A percentile compares a stretch with the other conserved stretches of the same genome.
Evolutionary conservation across 2,888 invertebrate genomes (phyloP).

Genomic region (Lepidocyrtinus sp.): DNA sequence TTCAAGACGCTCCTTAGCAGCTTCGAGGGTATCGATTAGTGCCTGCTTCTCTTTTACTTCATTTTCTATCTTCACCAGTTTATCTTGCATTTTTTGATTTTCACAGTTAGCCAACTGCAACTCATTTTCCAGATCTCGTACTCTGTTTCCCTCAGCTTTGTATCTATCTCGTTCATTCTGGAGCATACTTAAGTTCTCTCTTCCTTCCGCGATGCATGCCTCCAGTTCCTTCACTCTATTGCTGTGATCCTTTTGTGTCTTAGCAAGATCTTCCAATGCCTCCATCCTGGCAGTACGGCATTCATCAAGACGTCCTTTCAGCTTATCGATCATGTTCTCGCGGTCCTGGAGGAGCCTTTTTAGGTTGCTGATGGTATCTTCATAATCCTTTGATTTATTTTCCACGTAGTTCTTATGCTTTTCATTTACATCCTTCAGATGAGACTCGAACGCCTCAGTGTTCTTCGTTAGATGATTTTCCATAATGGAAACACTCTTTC

Average conservation of each 20-base stretch:
- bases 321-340: conserved; percentile 20
- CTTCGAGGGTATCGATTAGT: conserved; percentile 32
- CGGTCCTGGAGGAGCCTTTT: not conserved
- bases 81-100: conserved; percentile 23
- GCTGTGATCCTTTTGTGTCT: conserved; percentile 14
- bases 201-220: conserved; percentile 26
- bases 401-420: conserved; percentile 23
- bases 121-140: conserved; percentile 7
- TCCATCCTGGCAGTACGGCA: conserved; percentile 34
- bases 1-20: conserved; percentile 42
- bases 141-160: conserved; percentile 22
- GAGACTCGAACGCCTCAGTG: conserved; percentile 12
- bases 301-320: conserved; percentile 44
- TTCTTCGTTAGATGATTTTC: conserved; percentile 11
- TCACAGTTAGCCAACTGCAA: conserved; percentile 21
- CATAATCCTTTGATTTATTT: not conserved
- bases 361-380: not conserved
- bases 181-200: conserved; percentile 16
- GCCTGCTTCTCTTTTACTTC: conserved; percentile 25
- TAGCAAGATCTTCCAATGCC: conserved; percentile 26
- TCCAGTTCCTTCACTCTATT: conserved; percentile 25
- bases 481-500: conserved; percentile 30
- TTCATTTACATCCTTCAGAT: conserved; percentile 19
- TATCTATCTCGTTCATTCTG: conserved; percentile 22
- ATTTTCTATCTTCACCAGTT: conserved; percentile 4